These are phyloP conservation scores for Drosophila biarmipes DNA, from an alignment of 1,140 invertebrate genomes.

Conservation along the genomic window DNA sequence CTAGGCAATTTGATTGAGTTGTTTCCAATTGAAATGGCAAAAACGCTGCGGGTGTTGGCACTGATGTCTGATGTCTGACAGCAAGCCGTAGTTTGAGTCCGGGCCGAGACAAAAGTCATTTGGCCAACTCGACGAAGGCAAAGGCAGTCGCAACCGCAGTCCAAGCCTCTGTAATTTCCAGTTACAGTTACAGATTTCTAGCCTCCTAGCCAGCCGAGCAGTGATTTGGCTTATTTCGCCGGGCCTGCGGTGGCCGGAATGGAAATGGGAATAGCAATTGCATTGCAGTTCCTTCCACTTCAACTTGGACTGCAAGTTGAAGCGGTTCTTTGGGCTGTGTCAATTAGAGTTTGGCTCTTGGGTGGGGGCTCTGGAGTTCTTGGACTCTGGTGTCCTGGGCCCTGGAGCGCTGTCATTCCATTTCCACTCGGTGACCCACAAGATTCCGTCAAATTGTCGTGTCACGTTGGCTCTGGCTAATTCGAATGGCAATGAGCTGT, in stretches of 20 bases:
- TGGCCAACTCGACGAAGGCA: conserved; percentile 34
- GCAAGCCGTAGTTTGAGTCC: conserved; percentile 12
- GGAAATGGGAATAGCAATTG: conserved; percentile 46
- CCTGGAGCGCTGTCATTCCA: conserved; percentile 63
- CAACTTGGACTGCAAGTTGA: conserved; percentile 24
- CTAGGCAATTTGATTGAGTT: conserved; percentile 79
- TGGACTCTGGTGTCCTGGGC: conserved; percentile 24
- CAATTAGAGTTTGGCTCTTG: conserved; percentile 59
- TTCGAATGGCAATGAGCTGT: conserved; percentile 33
- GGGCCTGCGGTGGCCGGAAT: conserved; percentile 52
- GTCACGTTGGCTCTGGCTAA: conserved; percentile 74
- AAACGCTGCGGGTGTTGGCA: conserved; percentile 80
- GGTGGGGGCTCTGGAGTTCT: not conserved
- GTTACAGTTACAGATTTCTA: conserved; percentile 77
- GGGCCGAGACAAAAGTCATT: conserved; percentile 68
- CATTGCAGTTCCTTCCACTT: conserved; percentile 44
- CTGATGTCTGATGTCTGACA: conserved; percentile 73
- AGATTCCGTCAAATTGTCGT: conserved; percentile 67
- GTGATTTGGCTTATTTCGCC: conserved; percentile 74
- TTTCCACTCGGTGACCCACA: conserved; percentile 48
- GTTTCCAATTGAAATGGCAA: conserved; percentile 79
- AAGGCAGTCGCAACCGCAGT: conserved; percentile 46
- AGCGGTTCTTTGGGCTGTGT: conserved; percentile 50
- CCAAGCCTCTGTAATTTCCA: conserved; percentile 71
- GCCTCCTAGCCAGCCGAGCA: conserved; percentile 52